phyloP scores from a whole-genome alignment of 2,113 vertebrate genomes.

The Mus musculus region DNA sequence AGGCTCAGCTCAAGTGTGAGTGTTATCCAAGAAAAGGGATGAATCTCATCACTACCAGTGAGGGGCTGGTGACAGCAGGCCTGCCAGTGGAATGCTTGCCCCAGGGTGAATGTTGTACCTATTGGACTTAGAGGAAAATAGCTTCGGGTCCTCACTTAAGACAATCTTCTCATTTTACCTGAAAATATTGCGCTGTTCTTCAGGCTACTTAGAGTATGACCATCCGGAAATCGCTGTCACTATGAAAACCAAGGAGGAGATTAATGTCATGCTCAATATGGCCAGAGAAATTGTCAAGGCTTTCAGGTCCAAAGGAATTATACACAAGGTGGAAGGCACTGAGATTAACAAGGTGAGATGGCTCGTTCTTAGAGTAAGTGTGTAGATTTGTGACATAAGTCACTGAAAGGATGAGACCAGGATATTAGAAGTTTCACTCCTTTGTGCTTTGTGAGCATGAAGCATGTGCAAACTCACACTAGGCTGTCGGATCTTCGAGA shows the following conservation, averaged over 20 bases:
- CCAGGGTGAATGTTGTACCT: not conserved
- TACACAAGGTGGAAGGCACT: slow-evolving; percentile 66
- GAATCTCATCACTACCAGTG: not conserved
- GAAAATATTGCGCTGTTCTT: slow-evolving; percentile 53
- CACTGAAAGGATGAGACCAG: not conserved
- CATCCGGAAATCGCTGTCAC: slow-evolving; percentile 74
- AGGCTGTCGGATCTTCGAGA: too few relatives aligned
- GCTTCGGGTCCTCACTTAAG: not conserved
- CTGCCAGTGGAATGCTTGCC: not conserved
- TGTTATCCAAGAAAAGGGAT: not conserved
- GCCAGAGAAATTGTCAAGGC: slow-evolving; percentile 73
- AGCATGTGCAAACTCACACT: not conserved
- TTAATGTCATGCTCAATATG: slow-evolving; percentile 76
- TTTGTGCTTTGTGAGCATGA: not conserved
- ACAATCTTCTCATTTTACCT: slow-evolving; percentile 22
- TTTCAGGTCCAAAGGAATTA: slow-evolving; percentile 73
- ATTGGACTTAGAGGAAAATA: not conserved
- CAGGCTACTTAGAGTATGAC: slow-evolving; percentile 81
- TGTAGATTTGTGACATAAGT: not conserved
- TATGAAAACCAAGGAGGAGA: slow-evolving; percentile 80
- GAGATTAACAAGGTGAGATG: slow-evolving; percentile 74
- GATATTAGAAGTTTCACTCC: not conserved
- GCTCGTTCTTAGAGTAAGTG: slow-evolving; percentile 1
- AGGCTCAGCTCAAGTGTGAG: not conserved
- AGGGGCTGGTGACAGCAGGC: not conserved